A percentile compares a stretch with the other conserved stretches of the same genome.
Conservation (phyloP, 2,113 vertebrate genomes). For the Onychorhynchus coronatus region DNA sequence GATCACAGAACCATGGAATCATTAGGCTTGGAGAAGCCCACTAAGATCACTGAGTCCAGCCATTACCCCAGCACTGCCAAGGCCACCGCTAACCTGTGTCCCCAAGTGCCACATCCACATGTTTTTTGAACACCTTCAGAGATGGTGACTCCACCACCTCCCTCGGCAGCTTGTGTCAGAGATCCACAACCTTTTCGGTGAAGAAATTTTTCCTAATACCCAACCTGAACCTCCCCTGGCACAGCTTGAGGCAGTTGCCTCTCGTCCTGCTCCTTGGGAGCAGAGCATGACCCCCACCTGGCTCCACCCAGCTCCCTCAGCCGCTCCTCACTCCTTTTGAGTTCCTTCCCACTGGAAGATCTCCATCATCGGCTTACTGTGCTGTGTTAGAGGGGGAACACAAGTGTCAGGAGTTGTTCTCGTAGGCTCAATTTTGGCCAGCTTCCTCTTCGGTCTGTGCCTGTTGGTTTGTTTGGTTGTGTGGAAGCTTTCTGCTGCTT, state of each 20-base stretch:
- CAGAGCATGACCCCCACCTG: background rate
- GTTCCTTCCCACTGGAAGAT: background rate
- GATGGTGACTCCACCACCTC: background rate
- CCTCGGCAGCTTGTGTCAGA: background rate
- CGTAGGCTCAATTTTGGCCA: background rate
- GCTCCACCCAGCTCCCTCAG: background rate
- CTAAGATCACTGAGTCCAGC: background rate
- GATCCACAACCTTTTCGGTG: background rate
- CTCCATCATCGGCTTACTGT: background rate
- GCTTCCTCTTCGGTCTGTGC: background rate
- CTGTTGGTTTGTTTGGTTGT: background rate
- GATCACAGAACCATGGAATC: background rate
- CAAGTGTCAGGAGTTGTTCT: accelerated
- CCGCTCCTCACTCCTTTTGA: background rate
- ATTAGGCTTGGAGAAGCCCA: background rate
- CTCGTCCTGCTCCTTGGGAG: background rate
- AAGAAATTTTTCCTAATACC: background rate
- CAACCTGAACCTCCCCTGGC: background rate
- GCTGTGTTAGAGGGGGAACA: background rate
- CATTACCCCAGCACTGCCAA: background rate
- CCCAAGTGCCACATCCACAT: background rate
- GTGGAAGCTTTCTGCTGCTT: background rate
- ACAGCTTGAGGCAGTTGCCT: background rate
- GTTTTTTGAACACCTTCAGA: background rate
- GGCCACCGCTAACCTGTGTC: background rate